These are phyloP conservation scores for Leucophora obtusa DNA, from an alignment of 2,888 invertebrate genomes.

Conservation along the genomic window DNA sequence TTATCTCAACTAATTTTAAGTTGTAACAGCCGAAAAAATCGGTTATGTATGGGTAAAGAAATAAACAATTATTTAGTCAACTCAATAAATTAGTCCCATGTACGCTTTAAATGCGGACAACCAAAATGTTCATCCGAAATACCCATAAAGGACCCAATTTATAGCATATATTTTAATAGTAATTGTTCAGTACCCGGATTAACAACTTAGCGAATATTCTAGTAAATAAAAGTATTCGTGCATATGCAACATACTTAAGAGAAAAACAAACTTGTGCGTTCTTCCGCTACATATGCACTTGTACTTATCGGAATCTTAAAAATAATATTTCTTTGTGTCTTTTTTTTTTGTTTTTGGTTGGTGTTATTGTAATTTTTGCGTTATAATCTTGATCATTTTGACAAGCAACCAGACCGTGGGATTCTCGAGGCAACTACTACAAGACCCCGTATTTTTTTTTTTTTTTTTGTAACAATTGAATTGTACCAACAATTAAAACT, in stretches of 20 bases:
- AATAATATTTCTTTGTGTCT: slow-evolving; percentile 45
- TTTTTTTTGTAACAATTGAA: slow-evolving; percentile 37
- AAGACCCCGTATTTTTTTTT: slow-evolving; percentile 39
- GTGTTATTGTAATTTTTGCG: slow-evolving; percentile 23
- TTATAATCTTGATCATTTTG: slow-evolving; percentile 58
- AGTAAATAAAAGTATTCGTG: not conserved
- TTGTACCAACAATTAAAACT: slow-evolving; percentile 36
- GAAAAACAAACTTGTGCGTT: slow-evolving; percentile 20
- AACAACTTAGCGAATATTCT: no score
- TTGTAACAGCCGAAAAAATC: no score
- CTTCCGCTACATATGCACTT: slow-evolving; percentile 29
- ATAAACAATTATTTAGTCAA: no score
- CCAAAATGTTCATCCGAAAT: no score
- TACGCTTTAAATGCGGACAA: no score
- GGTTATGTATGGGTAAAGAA: no score
- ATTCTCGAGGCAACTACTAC: slow-evolving; percentile 51
- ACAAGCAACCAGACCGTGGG: slow-evolving; percentile 57
- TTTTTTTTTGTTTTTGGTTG: slow-evolving; percentile 1
- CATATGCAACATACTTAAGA: not conserved
- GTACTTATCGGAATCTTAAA: slow-evolving; percentile 29
- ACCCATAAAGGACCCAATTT: no score
- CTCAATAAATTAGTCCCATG: no score
- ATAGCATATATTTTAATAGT: no score
- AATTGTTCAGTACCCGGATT: no score
- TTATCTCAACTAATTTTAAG: no score